phyloP scores from a whole-genome alignment of 2,888 invertebrate species.

The Dione juno region DNA sequence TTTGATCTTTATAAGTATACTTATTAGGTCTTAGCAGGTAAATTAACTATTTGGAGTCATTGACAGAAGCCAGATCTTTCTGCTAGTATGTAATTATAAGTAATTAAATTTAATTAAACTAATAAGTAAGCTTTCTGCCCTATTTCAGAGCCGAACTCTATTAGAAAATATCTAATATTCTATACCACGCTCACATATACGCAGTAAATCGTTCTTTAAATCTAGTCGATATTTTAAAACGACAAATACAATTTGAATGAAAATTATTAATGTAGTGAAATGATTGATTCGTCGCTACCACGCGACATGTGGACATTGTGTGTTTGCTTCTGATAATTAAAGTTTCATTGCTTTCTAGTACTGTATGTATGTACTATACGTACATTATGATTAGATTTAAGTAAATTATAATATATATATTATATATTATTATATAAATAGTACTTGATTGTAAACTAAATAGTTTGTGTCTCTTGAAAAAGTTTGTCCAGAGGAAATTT shows the following conservation, averaged over 20 bases:
- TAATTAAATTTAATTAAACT: no score
- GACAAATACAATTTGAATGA: constrained; percentile 28
- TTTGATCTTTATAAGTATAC: constrained; percentile 53
- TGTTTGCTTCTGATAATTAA: constrained; percentile 35
- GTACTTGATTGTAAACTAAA: no score
- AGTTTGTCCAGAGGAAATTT: no score
- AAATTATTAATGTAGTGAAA: constrained; percentile 39
- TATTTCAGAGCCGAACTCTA: no score
- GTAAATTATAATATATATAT: neutral
- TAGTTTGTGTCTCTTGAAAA: no score
- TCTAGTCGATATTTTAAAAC: constrained; percentile 30
- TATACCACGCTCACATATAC: neutral
- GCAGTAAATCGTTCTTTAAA: neutral
- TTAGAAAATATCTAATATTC: no score
- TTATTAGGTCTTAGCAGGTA: constrained; percentile 26
- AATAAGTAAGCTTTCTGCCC: no score
- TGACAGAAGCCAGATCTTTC: neutral
- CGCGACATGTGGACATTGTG: constrained; percentile 47
- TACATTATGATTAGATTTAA: constrained; percentile 1
- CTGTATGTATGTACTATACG: constrained; percentile 4
- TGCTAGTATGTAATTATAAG: neutral
- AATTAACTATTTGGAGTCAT: constrained; percentile 6
- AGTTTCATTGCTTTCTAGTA: constrained; percentile 28
- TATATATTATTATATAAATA: no score
- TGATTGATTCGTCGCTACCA: constrained; percentile 50